These are phyloP conservation scores for Uromys caudimaculatus DNA, from an alignment of 2,797 vertebrate genomes.

Conservation along the genomic window DNA sequence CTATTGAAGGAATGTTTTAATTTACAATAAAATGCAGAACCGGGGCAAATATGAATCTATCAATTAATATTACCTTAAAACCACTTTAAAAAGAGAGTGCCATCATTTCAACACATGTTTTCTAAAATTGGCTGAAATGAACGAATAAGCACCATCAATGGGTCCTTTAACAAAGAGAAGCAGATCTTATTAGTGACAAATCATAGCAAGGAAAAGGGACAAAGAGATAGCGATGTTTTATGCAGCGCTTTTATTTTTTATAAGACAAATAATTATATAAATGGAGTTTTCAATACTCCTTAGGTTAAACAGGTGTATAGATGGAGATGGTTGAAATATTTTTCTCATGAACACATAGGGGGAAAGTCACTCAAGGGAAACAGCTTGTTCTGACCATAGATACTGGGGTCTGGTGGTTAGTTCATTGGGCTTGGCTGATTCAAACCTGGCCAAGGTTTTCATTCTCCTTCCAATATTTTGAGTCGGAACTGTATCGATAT, in stretches of 20 bases:
- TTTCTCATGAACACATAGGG: not conserved
- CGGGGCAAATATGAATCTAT: not conserved
- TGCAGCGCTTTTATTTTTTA: not conserved
- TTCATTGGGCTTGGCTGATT: not conserved
- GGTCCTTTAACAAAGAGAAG: not conserved
- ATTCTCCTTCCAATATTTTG: not conserved
- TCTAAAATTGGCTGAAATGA: not conserved
- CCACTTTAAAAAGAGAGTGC: not conserved
- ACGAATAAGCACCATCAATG: not conserved
- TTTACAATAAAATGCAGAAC: slow-evolving; percentile 50
- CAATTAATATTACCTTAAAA: slow-evolving; percentile 42
- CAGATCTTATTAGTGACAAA: not conserved
- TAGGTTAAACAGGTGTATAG: not conserved
- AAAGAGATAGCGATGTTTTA: not conserved
- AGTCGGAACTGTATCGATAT: not conserved
- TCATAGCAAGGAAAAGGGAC: not conserved
- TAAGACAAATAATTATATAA: not conserved
- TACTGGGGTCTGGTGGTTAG: fast-evolving
- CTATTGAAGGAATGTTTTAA: slow-evolving; percentile 1
- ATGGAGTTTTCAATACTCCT: not conserved
- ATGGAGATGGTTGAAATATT: not conserved
- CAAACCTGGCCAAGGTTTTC: not conserved
- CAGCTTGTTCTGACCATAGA: fast-evolving
- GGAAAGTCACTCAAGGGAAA: not conserved
- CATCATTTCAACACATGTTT: slow-evolving; percentile 17